These are phyloP conservation scores for Idaea biselata DNA, from an alignment of 2,888 invertebrate genomes.

Conservation along the genomic window DNA sequence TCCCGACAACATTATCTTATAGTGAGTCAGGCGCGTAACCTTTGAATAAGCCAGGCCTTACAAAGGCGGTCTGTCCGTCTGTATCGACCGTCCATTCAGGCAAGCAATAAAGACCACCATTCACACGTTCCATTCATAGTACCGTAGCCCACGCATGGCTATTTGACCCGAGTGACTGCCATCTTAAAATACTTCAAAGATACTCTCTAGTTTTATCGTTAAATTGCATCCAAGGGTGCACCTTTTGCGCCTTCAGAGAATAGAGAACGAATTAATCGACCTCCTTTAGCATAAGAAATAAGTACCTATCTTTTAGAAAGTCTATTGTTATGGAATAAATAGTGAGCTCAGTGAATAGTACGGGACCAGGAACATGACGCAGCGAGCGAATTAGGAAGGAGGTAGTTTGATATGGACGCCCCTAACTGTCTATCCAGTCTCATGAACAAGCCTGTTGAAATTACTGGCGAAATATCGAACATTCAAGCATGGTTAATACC, in stretches of 20 bases:
- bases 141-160: background rate
- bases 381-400: no score
- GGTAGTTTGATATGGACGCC: no score
- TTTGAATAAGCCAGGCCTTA: background rate
- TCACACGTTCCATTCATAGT: background rate
- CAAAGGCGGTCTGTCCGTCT: conserved; percentile 1
- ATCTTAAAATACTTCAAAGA: background rate
- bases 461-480: no score
- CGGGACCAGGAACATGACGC: no score
- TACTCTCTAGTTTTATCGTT: background rate
- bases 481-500: no score
- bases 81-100: background rate
- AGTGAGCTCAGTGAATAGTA: no score
- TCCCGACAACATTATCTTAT: background rate
- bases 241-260: background rate
- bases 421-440: no score
- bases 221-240: background rate
- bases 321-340: no score
- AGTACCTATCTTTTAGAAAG: no score
- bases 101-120: background rate
- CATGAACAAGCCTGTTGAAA: no score
- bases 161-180: background rate
- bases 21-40: background rate
- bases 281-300: no score
- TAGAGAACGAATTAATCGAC: background rate